phyloP scores from a whole-genome alignment of 2,797 vertebrate species.

The Manis pentadactyla region DNA sequence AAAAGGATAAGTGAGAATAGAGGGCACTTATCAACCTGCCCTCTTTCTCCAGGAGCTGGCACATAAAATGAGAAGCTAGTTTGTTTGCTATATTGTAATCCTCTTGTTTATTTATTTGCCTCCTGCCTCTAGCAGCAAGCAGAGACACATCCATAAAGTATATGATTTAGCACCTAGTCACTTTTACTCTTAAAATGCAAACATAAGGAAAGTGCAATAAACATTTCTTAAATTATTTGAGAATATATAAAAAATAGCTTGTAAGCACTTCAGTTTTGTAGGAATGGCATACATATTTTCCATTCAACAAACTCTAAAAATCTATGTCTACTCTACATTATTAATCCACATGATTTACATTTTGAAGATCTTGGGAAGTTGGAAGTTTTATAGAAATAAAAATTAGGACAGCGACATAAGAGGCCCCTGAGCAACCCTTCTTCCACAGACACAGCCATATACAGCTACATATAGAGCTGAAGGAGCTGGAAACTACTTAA shows the following conservation, averaged over 20 bases:
- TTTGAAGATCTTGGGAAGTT: not conserved
- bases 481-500: not conserved
- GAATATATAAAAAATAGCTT: not conserved
- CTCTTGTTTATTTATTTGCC: slow-evolving; percentile 17
- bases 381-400: not conserved
- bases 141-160: not conserved
- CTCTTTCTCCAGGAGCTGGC: not conserved
- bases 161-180: slow-evolving; percentile 39
- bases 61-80: not conserved
- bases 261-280: not conserved
- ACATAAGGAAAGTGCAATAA: slow-evolving; percentile 36
- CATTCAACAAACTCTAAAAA: not conserved
- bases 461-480: too few species aligned
- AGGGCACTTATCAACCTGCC: not conserved
- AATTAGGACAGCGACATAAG: not conserved
- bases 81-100: not conserved
- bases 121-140: not conserved
- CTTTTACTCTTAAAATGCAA: slow-evolving; percentile 46
- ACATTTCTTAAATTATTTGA: slow-evolving; percentile 41
- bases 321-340: not conserved
- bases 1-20: not conserved
- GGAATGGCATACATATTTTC: not conserved
- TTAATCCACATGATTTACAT: not conserved
- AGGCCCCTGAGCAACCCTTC: not conserved
- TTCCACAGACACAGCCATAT: not conserved